Conservation (phyloP, 2,888 invertebrate genomes). For the Drosophila rubida region DNA sequence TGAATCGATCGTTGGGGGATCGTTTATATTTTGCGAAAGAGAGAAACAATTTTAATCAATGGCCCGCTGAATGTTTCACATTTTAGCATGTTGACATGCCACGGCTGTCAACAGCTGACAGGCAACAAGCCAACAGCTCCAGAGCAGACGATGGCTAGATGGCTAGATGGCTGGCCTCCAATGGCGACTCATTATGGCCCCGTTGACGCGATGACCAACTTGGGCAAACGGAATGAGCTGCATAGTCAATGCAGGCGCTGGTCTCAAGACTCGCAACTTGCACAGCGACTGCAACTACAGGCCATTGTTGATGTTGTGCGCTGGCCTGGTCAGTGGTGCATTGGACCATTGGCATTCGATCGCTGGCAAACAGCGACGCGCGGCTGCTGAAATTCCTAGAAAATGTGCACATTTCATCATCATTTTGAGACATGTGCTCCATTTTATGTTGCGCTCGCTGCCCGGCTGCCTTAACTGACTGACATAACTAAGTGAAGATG, state of each 20-base stretch:
- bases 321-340: constrained; percentile 20
- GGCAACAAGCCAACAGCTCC: constrained; percentile 41
- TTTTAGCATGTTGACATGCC: constrained; percentile 79
- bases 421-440: constrained; percentile 83
- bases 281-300: constrained; percentile 1
- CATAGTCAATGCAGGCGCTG: constrained; percentile 60
- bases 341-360: constrained; percentile 51
- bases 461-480: constrained; percentile 75
- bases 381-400: constrained; percentile 71
- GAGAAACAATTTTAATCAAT: constrained; percentile 73
- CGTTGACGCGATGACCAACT: constrained; percentile 74
- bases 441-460: constrained; percentile 66
- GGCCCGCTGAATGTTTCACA: constrained; percentile 69
- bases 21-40: constrained; percentile 15
- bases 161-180: constrained; percentile 25
- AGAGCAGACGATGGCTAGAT: constrained; percentile 11
- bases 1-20: constrained; percentile 6
- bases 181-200: constrained; percentile 76
- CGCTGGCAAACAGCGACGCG: constrained; percentile 50
- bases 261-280: constrained; percentile 24
- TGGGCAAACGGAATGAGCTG: constrained; percentile 78
- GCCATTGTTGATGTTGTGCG: constrained; percentile 1
- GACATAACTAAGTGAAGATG: constrained; percentile 81
- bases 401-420: constrained; percentile 82
- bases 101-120: constrained; percentile 79